These are phyloP conservation scores for Platynereis dumerilii DNA, from an alignment of 2,888 invertebrate genomes.

Conservation along the genomic window DNA sequence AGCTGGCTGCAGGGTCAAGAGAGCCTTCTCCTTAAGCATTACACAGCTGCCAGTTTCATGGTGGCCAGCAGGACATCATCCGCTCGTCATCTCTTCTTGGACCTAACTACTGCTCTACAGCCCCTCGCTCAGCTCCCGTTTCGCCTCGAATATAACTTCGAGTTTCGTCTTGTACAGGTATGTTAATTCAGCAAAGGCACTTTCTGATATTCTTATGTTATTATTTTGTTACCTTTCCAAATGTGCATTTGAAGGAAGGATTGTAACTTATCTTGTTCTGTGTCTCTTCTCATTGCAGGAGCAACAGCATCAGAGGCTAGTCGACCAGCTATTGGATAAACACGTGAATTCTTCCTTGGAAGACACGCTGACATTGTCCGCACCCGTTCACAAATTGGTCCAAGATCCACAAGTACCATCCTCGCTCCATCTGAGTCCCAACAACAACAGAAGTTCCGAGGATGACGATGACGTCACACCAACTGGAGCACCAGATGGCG, in stretches of 20 bases:
- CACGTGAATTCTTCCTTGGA: slow-evolving; percentile 26
- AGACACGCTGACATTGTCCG: slow-evolving; percentile 17
- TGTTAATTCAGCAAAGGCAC: neutral
- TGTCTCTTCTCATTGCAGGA: slow-evolving; percentile 15
- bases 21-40: slow-evolving; percentile 80
- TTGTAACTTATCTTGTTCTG: no score
- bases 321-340: slow-evolving; percentile 31
- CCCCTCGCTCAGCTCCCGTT: slow-evolving; percentile 81
- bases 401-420: slow-evolving; percentile 11
- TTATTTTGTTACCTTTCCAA: neutral
- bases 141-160: slow-evolving; percentile 70
- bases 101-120: slow-evolving; percentile 78
- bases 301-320: slow-evolving; percentile 29
- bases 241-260: no score
- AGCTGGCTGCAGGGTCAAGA: slow-evolving; percentile 85
- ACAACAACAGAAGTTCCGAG: neutral
- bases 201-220: neutral
- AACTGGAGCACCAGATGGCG: no score
- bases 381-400: slow-evolving; percentile 6
- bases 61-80: slow-evolving; percentile 69
- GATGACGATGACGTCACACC: no score
- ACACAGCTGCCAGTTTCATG: slow-evolving; percentile 77
- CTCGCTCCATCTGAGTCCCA: neutral
- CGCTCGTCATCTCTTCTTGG: slow-evolving; percentile 72
- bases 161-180: slow-evolving; percentile 15